Evolutionary conservation across 2,113 vertebrate genomes (phyloP).

Genomic region (Paradisaea rubra): DNA sequence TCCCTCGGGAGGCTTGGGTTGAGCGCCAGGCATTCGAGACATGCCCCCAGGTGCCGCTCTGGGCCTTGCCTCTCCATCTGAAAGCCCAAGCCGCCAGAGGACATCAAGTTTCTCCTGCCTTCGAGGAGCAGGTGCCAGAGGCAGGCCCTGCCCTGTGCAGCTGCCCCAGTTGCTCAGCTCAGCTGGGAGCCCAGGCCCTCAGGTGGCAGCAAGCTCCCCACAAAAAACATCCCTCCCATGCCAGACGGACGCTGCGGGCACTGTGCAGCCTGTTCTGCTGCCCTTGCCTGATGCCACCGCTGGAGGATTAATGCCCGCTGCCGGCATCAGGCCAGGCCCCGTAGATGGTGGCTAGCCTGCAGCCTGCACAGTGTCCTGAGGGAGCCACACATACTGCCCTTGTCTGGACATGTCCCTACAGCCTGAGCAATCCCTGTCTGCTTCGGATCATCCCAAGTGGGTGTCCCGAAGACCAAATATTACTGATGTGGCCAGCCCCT

Average conservation of each 20-base stretch:
- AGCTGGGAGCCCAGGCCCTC: neutral
- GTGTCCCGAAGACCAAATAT: neutral
- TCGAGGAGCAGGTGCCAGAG: neutral
- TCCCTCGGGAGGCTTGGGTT: too few relatives aligned
- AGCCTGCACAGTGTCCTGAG: neutral
- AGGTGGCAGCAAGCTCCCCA: neutral
- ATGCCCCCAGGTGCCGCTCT: rapidly evolving
- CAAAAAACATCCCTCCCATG: rapidly evolving
- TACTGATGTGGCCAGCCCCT: neutral
- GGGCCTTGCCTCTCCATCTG: neutral
- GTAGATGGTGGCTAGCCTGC: rapidly evolving
- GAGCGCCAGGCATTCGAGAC: neutral
- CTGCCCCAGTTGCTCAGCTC: neutral
- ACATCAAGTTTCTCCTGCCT: neutral
- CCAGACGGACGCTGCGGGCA: rapidly evolving
- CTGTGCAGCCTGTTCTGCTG: neutral
- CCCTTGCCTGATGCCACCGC: neutral
- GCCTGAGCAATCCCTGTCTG: too few relatives aligned
- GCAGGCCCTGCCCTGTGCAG: rapidly evolving
- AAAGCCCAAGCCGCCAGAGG: neutral
- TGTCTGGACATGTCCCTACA: neutral
- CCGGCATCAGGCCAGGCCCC: rapidly evolving
- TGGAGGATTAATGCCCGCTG: rapidly evolving
- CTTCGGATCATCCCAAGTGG: too few relatives aligned
- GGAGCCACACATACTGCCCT: neutral